These are phyloP conservation scores for Gila orcuttii DNA, from an alignment of 2,113 vertebrate genomes.

Conservation along the genomic window DNA sequence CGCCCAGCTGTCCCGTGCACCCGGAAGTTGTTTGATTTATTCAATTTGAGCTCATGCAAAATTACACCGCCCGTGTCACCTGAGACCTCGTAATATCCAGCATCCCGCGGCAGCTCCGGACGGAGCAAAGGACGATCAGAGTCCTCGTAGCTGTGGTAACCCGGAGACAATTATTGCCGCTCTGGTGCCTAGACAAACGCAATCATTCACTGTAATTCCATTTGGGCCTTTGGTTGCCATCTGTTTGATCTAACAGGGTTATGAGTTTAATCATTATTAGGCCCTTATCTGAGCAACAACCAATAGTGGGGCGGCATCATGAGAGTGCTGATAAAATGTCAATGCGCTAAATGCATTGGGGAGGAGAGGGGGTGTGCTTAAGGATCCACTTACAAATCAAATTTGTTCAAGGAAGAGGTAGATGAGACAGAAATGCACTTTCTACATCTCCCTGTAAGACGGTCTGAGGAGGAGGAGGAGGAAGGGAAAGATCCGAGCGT, in stretches of 20 bases:
- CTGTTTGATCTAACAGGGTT: slow-evolving; percentile 70
- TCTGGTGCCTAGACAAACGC: slow-evolving; percentile 70
- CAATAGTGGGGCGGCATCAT: slow-evolving; percentile 45
- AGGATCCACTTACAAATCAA: slow-evolving; percentile 58
- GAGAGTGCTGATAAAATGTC: slow-evolving; percentile 53
- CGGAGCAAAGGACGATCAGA: background rate
- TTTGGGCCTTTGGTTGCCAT: slow-evolving; percentile 67
- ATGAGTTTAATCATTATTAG: slow-evolving; percentile 67
- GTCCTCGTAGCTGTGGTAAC: slow-evolving; percentile 13
- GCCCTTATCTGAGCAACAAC: slow-evolving; percentile 56
- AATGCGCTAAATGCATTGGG: slow-evolving; percentile 55
- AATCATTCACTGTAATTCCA: slow-evolving; percentile 74
- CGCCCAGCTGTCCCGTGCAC: slow-evolving; percentile 24
- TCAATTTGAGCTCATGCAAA: slow-evolving; percentile 33
- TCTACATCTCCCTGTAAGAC: slow-evolving; percentile 39
- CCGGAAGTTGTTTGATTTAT: slow-evolving; percentile 33
- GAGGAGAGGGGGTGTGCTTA: slow-evolving; percentile 28
- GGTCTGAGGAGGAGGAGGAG: slow-evolving; percentile 29
- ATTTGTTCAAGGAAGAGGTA: slow-evolving; percentile 53
- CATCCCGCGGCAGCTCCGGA: slow-evolving; percentile 20
- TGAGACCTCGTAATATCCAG: slow-evolving; percentile 36
- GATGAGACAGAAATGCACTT: slow-evolving; percentile 46
- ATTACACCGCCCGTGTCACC: slow-evolving; percentile 36
- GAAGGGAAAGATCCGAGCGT: background rate
- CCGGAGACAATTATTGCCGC: slow-evolving; percentile 65